phyloP scores from a whole-genome alignment of 1,140 invertebrate genomes.

The Drosophila serrata region DNA sequence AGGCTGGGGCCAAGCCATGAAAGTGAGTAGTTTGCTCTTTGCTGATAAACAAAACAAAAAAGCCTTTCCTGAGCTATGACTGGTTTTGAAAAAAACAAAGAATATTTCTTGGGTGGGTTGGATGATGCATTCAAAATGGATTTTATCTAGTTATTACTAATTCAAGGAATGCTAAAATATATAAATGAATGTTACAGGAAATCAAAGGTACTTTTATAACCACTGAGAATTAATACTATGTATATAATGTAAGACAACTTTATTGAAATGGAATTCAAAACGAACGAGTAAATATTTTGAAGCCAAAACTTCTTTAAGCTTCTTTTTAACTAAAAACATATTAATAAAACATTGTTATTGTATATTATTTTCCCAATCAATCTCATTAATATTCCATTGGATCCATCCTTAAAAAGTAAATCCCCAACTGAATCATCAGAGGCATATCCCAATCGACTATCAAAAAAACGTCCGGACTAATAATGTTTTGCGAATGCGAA shows the following conservation, averaged over 20 bases:
- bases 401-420: constrained; percentile 12
- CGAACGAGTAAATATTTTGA: too few relatives aligned
- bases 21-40: constrained; percentile 20
- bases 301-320: background rate
- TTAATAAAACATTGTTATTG: too few relatives aligned
- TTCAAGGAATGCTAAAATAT: background rate
- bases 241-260: background rate
- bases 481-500: constrained; percentile 51
- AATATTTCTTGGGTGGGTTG: background rate
- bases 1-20: background rate
- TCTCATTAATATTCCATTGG: background rate
- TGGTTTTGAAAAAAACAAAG: constrained; percentile 20
- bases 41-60: constrained; percentile 14
- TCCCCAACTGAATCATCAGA: constrained; percentile 30
- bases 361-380: background rate
- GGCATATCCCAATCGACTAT: constrained; percentile 12
- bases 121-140: constrained; percentile 1
- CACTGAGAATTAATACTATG: background rate
- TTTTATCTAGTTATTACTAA: constrained; percentile 6
- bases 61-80: constrained; percentile 3
- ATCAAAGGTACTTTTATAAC: too few relatives aligned
- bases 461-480: constrained; percentile 16
- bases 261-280: background rate
- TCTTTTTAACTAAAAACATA: too few relatives aligned
- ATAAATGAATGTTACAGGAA: too few relatives aligned